Conservation (phyloP, 2,888 invertebrate genomes). For the Tyria jacobaeae region DNA sequence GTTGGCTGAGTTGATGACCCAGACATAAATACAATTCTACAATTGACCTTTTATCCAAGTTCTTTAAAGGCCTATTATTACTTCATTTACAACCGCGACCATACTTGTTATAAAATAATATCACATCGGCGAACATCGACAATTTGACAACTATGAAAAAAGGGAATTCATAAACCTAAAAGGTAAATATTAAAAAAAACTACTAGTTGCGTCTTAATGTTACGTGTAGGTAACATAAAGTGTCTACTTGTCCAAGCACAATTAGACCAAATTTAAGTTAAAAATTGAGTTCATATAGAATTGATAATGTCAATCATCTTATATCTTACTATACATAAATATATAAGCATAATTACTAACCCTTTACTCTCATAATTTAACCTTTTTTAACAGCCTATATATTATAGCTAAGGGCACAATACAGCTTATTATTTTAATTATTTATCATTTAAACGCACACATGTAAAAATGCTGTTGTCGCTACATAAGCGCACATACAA, state of each 20-base stretch:
- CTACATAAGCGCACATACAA: conserved; percentile 15
- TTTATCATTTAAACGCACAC: conserved; percentile 2
- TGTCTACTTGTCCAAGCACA: too few species aligned
- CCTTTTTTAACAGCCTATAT: background rate
- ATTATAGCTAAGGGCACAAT: conserved; percentile 2
- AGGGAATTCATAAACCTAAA: background rate
- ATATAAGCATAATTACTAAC: background rate
- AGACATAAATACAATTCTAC: too few species aligned
- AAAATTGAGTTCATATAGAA: background rate
- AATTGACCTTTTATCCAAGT: background rate
- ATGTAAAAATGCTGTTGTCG: conserved; percentile 15
- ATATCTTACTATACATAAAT: background rate
- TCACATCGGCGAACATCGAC: too few species aligned
- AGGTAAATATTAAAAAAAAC: too few species aligned
- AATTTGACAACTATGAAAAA: background rate
- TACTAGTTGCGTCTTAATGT: too few species aligned
- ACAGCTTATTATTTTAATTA: background rate
- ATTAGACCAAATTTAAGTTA: too few species aligned
- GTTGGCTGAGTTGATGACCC: too few species aligned
- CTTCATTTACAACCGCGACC: background rate
- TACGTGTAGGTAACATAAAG: too few species aligned
- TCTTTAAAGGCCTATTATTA: background rate
- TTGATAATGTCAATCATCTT: background rate
- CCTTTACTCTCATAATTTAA: background rate
- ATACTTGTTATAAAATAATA: too few species aligned